Conservation (phyloP, 2,113 vertebrate genomes). For the Eulacestoma nigropectus region DNA sequence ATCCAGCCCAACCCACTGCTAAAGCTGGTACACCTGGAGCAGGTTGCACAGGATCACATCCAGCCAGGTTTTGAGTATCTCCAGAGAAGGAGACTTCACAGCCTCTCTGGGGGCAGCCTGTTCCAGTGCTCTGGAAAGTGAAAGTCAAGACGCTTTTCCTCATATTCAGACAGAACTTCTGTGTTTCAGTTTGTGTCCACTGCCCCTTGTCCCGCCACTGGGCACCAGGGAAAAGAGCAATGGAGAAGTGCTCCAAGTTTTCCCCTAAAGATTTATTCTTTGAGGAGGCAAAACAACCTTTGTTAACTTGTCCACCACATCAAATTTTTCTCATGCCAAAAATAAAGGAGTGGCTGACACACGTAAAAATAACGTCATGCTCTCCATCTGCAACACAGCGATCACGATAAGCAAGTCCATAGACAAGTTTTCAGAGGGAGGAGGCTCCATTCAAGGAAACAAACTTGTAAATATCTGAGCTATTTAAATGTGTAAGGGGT, state of each 20-base stretch:
- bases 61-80: neutral
- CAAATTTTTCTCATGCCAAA: neutral
- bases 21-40: neutral
- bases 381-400: neutral
- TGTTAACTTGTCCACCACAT: neutral
- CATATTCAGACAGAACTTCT: neutral
- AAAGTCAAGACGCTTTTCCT: neutral
- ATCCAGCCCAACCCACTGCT: neutral
- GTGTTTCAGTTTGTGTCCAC: too few species aligned
- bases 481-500: neutral
- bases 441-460: neutral
- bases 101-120: neutral
- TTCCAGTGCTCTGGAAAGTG: neutral
- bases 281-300: neutral
- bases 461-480: neutral
- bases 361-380: fast-evolving
- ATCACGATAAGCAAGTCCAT: neutral
- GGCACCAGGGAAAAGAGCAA: neutral
- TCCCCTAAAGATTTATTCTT: neutral
- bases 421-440: neutral
- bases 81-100: neutral
- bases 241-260: neutral
- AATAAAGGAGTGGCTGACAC: neutral
- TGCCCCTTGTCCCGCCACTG: neutral
- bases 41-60: neutral